Evolutionary conservation across 2,888 invertebrate genomes (phyloP).

Genomic region (Nemotelus pantherinus): DNA sequence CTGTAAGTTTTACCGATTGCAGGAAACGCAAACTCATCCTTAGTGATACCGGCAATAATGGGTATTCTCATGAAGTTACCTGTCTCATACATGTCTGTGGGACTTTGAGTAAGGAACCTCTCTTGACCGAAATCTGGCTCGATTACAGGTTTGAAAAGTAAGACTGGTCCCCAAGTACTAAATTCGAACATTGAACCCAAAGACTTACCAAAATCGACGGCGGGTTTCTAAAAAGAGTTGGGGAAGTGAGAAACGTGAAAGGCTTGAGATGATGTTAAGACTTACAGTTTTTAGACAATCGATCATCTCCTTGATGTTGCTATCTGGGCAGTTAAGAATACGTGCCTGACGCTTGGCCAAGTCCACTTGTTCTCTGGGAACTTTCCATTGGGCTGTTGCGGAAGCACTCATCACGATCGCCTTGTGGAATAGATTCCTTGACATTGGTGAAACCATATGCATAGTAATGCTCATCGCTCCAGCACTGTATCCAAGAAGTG

Average conservation of each 20-base stretch:
- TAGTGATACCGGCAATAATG: slow-evolving; percentile 70
- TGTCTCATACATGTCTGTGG: slow-evolving; percentile 65
- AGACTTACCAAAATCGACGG: slow-evolving; percentile 59
- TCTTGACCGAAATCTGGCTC: slow-evolving; percentile 74
- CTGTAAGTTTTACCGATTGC: slow-evolving; percentile 65
- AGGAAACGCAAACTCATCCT: slow-evolving; percentile 70
- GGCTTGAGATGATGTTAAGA: slow-evolving; percentile 63
- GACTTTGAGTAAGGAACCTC: slow-evolving; percentile 69
- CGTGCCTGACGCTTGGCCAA: slow-evolving; percentile 73
- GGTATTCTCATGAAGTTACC: slow-evolving; percentile 71
- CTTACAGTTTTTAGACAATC: slow-evolving; percentile 70
- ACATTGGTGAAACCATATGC: slow-evolving; percentile 71
- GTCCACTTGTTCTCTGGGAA: slow-evolving; percentile 67
- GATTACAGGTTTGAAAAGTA: slow-evolving; percentile 72
- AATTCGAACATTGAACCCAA: slow-evolving; percentile 61
- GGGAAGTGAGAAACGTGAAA: slow-evolving; percentile 61
- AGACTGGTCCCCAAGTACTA: slow-evolving; percentile 59
- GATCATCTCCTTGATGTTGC: slow-evolving; percentile 67
- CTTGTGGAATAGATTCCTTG: slow-evolving; percentile 73
- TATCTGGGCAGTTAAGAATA: slow-evolving; percentile 69
- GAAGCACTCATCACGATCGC: slow-evolving; percentile 75
- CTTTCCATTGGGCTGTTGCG: slow-evolving; percentile 67
- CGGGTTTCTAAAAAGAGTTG: slow-evolving; percentile 58
- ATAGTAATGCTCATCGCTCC: slow-evolving; percentile 67
- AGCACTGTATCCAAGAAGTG: slow-evolving; percentile 71